Evolutionary conservation across 2,113 vertebrate genomes (phyloP).

Genomic region (Actenoides lindsayi): DNA sequence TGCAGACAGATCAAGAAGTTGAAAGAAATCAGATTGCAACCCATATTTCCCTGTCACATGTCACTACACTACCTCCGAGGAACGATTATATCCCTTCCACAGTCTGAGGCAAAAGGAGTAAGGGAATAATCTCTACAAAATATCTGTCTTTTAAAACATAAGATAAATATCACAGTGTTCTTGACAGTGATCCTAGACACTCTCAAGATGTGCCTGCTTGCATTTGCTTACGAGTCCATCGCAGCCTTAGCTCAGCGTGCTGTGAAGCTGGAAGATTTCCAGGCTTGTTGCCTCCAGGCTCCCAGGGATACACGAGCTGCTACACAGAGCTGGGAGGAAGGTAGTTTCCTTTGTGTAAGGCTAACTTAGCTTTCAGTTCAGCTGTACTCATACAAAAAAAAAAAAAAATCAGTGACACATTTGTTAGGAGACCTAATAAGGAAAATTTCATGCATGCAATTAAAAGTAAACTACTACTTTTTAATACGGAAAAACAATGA

Average conservation of each 20-base stretch:
- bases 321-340: background rate
- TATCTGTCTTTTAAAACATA: background rate
- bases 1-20: background rate
- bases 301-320: background rate
- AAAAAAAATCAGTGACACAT: background rate
- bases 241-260: background rate
- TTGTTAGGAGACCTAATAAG: background rate
- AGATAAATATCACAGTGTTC: background rate
- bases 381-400: background rate
- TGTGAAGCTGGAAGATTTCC: background rate
- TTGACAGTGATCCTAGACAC: background rate
- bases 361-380: background rate
- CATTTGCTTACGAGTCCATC: background rate
- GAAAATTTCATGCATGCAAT: background rate
- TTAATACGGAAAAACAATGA: background rate
- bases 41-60: background rate
- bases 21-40: background rate
- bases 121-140: background rate
- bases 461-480: background rate
- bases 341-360: background rate
- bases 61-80: background rate
- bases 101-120: background rate
- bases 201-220: background rate
- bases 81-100: fast-evolving
- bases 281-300: background rate